These are phyloP conservation scores for Stercorarius parasiticus DNA, from an alignment of 2,113 vertebrate genomes.

Conservation along the genomic window DNA sequence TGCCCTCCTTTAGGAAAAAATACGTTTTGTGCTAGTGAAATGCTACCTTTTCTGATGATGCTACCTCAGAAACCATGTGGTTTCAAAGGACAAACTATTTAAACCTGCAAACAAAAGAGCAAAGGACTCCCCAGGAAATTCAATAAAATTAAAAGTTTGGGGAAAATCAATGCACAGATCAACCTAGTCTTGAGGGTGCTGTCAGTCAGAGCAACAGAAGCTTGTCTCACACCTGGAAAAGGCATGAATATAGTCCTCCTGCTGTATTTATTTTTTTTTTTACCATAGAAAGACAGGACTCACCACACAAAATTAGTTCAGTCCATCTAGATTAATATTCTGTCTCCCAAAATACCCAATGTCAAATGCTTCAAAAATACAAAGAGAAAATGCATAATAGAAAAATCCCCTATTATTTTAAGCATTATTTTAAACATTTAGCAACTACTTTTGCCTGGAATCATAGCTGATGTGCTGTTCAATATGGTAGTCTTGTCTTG, in stretches of 20 bases:
- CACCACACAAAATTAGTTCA: neutral
- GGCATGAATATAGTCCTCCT: neutral
- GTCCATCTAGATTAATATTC: neutral
- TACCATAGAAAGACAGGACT: neutral
- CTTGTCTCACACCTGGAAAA: neutral
- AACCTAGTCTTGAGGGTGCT: neutral
- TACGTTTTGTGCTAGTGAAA: neutral
- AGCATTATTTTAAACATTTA: neutral
- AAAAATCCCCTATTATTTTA: neutral
- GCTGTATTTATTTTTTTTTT: neutral
- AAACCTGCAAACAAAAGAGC: neutral
- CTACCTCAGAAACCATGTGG: neutral
- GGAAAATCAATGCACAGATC: neutral
- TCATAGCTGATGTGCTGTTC: neutral
- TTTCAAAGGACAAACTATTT: neutral
- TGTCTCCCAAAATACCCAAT: neutral
- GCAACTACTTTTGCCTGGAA: neutral
- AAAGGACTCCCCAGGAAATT: neutral
- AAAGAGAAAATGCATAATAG: neutral
- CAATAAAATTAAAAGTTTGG: neutral
- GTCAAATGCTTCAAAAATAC: neutral
- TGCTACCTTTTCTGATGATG: neutral
- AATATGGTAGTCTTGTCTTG: neutral
- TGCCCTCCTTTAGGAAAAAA: neutral
- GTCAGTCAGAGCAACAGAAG: neutral